Evolutionary conservation across 1,140 invertebrate species (phyloP).

Genomic region (Kradibia gibbosae): DNA sequence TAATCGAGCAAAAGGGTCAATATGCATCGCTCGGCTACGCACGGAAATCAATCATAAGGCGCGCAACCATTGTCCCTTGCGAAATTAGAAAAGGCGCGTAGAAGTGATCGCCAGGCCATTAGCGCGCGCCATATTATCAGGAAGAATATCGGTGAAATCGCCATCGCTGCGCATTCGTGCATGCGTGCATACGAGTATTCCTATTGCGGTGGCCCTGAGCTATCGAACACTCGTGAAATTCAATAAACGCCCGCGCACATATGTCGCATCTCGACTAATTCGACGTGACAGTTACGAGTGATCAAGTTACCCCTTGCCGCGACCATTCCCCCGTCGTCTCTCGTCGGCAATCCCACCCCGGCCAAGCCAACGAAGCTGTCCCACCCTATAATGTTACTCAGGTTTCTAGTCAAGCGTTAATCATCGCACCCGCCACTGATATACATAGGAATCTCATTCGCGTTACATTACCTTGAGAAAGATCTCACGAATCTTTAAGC

Average conservation of each 20-base stretch:
- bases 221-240: conserved; percentile 64
- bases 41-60: background rate
- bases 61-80: conserved; percentile 21
- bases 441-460: background rate
- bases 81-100: conserved; percentile 2
- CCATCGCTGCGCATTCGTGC: background rate
- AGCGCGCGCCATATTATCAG: background rate
- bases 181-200: conserved; percentile 50
- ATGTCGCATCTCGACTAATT: conserved; percentile 62
- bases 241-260: conserved; percentile 61
- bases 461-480: background rate
- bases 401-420: too few relatives aligned
- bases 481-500: conserved; percentile 26
- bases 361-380: too few relatives aligned
- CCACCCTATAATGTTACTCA: background rate
- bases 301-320: conserved; percentile 62
- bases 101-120: background rate
- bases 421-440: background rate
- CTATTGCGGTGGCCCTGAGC: conserved; percentile 60
- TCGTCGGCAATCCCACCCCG: too few relatives aligned
- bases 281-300: conserved; percentile 64
- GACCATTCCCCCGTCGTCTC: too few relatives aligned
- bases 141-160: background rate
- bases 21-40: too few relatives aligned
- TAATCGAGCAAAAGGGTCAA: conserved; percentile 10